These are phyloP conservation scores for Tiaroga cobitis DNA, from an alignment of 2,797 vertebrate species.

Conservation along the genomic window DNA sequence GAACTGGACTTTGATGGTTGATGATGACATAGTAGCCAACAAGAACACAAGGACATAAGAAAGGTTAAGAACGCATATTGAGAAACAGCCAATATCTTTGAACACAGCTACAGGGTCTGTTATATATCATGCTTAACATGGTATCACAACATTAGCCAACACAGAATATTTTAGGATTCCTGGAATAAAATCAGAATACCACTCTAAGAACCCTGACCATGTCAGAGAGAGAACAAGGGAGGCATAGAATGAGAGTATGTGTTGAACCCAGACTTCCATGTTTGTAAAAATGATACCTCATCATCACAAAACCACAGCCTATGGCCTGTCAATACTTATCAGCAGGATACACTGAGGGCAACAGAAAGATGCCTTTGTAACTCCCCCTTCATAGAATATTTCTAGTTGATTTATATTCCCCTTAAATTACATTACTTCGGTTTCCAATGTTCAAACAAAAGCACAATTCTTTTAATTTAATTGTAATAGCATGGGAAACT, in stretches of 20 bases:
- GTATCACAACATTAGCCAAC: conserved; percentile 2
- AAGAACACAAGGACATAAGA: not conserved
- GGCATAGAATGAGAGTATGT: not conserved
- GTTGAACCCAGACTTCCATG: conserved; percentile 19
- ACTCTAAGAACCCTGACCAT: not conserved
- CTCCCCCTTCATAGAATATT: not conserved
- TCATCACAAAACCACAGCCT: conserved; percentile 45
- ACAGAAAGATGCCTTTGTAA: conserved; percentile 7
- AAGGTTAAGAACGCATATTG: not conserved
- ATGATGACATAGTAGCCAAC: not conserved
- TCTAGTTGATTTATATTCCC: not conserved
- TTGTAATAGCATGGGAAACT: conserved; percentile 14
- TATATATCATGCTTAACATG: conserved; percentile 23
- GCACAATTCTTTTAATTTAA: not conserved
- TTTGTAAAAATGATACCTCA: conserved; percentile 40
- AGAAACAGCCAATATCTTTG: not conserved
- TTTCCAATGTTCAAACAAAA: not conserved
- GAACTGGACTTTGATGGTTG: too few relatives aligned
- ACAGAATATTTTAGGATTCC: conserved; percentile 20
- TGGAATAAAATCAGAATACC: conserved; percentile 21
- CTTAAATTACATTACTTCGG: not conserved
- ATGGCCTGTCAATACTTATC: conserved; percentile 45
- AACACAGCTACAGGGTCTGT: not conserved
- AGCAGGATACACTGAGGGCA: conserved; percentile 23
- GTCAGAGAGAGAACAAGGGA: not conserved